These are phyloP conservation scores for Bergia puertoricense DNA, from an alignment of 92 coral and sea anemone genomes.

Conservation along the genomic window DNA sequence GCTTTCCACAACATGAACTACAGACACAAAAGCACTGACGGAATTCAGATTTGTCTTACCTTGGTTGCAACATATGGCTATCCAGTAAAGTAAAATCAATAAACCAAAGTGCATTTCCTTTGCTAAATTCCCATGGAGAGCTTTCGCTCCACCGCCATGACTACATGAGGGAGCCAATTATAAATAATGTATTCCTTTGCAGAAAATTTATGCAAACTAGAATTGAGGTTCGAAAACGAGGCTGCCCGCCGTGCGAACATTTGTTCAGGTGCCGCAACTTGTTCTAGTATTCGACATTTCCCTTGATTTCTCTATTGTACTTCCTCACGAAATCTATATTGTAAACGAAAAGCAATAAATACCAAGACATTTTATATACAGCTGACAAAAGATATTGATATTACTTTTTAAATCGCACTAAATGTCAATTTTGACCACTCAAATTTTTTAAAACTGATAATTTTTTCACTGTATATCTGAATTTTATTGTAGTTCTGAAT, in stretches of 20 bases:
- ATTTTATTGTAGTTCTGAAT: not conserved
- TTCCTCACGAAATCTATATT: slow-evolving; percentile 10
- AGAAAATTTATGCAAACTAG: slow-evolving; percentile 18
- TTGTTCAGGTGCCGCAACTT: slow-evolving; percentile 40
- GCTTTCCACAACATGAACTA: slow-evolving; percentile 12
- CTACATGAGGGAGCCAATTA: slow-evolving; percentile 46
- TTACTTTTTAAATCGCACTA: not conserved
- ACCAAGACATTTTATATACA: slow-evolving; percentile 1
- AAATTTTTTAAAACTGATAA: not conserved
- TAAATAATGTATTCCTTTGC: slow-evolving; percentile 29
- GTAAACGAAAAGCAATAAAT: slow-evolving; percentile 21
- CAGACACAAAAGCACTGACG: not conserved
- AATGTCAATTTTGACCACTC: not conserved
- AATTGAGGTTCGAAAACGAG: slow-evolving; percentile 7
- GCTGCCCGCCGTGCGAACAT: not conserved
- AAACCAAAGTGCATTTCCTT: slow-evolving; percentile 46
- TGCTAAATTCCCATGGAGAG: slow-evolving; percentile 38
- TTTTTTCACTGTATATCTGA: not conserved
- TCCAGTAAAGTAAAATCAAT: slow-evolving; percentile 28
- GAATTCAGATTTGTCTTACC: slow-evolving; percentile 16
- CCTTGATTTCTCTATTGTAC: not conserved
- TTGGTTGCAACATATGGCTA: slow-evolving; percentile 45
- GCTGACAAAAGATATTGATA: slow-evolving; percentile 8
- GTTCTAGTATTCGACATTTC: slow-evolving; percentile 12
- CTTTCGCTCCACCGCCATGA: slow-evolving; percentile 22